These are phyloP conservation scores for Sinocyclocheilus rhinocerous DNA, from an alignment of 2,113 vertebrate species.

Conservation along the genomic window DNA sequence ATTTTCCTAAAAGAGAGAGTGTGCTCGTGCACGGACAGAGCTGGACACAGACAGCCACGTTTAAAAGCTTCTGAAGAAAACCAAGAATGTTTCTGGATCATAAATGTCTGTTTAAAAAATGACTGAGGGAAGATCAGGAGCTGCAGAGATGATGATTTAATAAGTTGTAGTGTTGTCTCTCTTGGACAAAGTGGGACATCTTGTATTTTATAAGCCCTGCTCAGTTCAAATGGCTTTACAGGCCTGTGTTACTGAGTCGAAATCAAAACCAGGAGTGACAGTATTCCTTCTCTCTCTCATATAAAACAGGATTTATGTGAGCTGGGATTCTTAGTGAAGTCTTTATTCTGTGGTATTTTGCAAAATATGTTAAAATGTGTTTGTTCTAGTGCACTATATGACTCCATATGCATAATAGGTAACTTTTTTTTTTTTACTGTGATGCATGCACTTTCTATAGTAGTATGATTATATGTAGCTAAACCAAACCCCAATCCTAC, in stretches of 20 bases:
- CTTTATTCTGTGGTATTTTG: neutral
- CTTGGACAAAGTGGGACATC: conserved; percentile 10
- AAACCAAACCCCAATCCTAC: neutral
- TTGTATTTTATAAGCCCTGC: conserved; percentile 47
- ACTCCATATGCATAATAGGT: neutral
- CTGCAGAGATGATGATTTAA: conserved; percentile 48
- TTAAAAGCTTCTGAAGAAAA: neutral
- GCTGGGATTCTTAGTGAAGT: neutral
- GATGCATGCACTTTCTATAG: neutral
- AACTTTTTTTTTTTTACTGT: neutral
- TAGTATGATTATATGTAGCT: no score
- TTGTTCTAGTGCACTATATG: neutral
- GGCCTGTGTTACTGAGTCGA: conserved; percentile 12
- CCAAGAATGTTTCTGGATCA: neutral
- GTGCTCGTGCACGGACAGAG: neutral
- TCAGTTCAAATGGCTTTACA: conserved; percentile 39
- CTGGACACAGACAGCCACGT: neutral
- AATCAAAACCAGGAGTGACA: conserved; percentile 35
- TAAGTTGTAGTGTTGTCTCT: conserved; percentile 33
- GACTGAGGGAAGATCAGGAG: conserved; percentile 10
- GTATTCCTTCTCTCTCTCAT: conserved; percentile 1
- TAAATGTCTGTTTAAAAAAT: conserved; percentile 35
- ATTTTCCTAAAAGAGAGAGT: neutral
- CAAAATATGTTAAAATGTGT: neutral
- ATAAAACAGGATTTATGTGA: conserved; percentile 1